These are phyloP conservation scores for Scaptomyza montana DNA, from an alignment of 1,140 invertebrate genomes.

Conservation along the genomic window DNA sequence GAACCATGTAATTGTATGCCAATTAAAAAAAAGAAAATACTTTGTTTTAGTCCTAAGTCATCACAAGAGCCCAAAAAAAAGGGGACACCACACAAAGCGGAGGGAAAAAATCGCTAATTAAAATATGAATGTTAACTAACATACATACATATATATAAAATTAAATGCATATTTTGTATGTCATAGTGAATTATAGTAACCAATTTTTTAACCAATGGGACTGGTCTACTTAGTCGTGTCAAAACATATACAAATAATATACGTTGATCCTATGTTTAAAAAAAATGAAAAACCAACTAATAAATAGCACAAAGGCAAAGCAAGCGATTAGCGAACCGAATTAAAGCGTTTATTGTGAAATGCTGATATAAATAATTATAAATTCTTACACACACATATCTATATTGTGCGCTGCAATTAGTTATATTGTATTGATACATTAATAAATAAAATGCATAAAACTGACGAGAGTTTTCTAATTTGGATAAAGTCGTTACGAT, in stretches of 20 bases:
- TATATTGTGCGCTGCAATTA: slow-evolving; percentile 32
- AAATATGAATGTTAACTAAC: slow-evolving; percentile 21
- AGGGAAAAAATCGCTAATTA: slow-evolving; percentile 26
- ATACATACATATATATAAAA: slow-evolving; percentile 30
- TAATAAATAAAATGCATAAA: slow-evolving; percentile 45
- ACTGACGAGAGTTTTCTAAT: slow-evolving; percentile 6
- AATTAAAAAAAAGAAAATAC: slow-evolving; percentile 16
- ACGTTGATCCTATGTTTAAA: slow-evolving; percentile 27
- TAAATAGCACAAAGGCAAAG: slow-evolving; percentile 48
- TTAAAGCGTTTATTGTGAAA: slow-evolving; percentile 36
- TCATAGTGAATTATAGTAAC: slow-evolving; percentile 74
- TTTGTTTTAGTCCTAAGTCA: slow-evolving; percentile 74
- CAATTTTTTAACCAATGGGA: slow-evolving; percentile 81
- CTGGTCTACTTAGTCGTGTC: slow-evolving; percentile 80
- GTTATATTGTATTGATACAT: slow-evolving; percentile 38
- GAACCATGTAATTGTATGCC: slow-evolving; percentile 54
- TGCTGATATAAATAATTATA: slow-evolving; percentile 75
- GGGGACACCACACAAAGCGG: background rate
- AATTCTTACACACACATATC: slow-evolving; percentile 25
- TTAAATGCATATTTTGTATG: slow-evolving; percentile 51
- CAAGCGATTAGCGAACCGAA: slow-evolving; percentile 45
- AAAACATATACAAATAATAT: slow-evolving; percentile 38
- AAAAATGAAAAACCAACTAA: background rate
- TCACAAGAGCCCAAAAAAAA: slow-evolving; percentile 56
- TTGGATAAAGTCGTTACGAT: background rate